phyloP scores from a whole-genome alignment of 37 sponge, comb jelly and placozoan species.

The Axinella damicornis region DNA sequence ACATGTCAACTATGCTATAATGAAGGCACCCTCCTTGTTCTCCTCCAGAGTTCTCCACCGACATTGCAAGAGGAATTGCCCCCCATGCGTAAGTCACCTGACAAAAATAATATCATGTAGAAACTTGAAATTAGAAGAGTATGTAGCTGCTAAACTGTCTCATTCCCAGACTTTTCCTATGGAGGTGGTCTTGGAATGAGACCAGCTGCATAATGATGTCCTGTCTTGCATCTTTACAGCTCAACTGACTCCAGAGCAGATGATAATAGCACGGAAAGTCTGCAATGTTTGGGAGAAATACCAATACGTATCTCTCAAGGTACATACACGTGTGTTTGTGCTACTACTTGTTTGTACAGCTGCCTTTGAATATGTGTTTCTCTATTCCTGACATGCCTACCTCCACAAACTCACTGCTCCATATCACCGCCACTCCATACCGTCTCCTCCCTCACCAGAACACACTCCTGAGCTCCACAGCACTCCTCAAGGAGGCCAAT shows the following conservation, averaged over 20 bases:
- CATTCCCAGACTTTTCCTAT: no score
- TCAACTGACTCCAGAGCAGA: slow-evolving; percentile 43
- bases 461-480: slow-evolving; percentile 64
- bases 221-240: slow-evolving; percentile 14
- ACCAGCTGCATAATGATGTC: no score
- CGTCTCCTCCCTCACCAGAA: slow-evolving; percentile 34
- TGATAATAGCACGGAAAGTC: slow-evolving; percentile 48
- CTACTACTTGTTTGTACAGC: background rate
- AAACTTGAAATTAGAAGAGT: no score
- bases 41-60: no score
- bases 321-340: slow-evolving; percentile 18
- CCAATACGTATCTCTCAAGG: slow-evolving; percentile 77
- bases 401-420: no score
- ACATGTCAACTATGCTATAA: no score
- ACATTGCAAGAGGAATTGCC: no score
- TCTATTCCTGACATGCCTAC: background rate
- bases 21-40: no score
- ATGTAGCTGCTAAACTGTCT: no score
- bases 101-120: no score
- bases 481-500: slow-evolving; percentile 94
- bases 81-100: no score
- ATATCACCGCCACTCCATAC: background rate
- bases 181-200: no score
- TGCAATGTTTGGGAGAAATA: slow-evolving; percentile 77
- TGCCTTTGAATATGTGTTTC: background rate